Evolutionary conservation across 2,888 invertebrate genomes (phyloP), one percentile per base, ranked within the genome.

Genomic region (Eupithecia inturbata): DNA sequence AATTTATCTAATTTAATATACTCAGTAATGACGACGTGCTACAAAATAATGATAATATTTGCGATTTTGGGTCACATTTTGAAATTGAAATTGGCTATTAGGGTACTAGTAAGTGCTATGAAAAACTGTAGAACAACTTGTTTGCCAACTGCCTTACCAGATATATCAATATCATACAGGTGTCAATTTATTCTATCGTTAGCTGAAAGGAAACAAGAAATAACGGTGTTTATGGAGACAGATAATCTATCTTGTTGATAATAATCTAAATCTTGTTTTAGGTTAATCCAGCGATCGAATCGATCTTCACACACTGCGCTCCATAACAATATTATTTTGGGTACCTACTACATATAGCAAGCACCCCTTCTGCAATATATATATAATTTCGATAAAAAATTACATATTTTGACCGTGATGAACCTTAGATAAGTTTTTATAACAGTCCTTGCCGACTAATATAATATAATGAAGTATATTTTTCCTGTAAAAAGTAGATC

Each of bases 71-170:
- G 76, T 77, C 76, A 74, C 33, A 72, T 70, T 77, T 68, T 66
- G 60, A 77, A 77, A 72, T 74, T 77, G 64, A 74, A 74, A 80
- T 81, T 82, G 79, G 80, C 78, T 70, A 62, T 67, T 71, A 71
- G 41, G 69, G 33, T 66, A 45, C 72, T 72, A 67, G 68, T 72
- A 70, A 63, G 75, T 45, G 68, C 36, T 72, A 49, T 66, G 64
- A 76, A 76, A 76, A 76, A 72, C 69, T 22, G 45, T 39, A 45
- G 53, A 45, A 22, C 41, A 45, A 67, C 62, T 66, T 71, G 62
- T 39, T 6, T 22, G 45, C 39, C 7, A 67, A 16, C 9, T 41
- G n/a, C 9, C 6, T 68, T 39, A 26, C 19, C 33, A 31, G 39
- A 10, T 39, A 33, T 66, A 67, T 62, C 64, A 62, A 16, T 70